Evolutionary conservation across 23 tunicate genomes (phyloP).

Genomic region (Trididemnum miniatum): DNA sequence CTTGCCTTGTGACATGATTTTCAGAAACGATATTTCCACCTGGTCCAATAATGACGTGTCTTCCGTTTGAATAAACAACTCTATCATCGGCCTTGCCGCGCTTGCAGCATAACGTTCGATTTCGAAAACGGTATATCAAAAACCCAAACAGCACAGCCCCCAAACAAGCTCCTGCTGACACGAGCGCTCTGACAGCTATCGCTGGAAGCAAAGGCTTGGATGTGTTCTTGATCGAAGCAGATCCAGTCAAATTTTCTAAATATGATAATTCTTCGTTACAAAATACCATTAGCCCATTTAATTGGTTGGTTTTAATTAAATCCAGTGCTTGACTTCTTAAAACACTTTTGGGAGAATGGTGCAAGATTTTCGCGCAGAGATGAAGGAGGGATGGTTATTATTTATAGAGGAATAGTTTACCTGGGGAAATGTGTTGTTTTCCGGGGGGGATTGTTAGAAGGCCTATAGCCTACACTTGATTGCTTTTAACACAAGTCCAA

Average conservation of each 20-base stretch:
- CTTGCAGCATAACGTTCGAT: neutral
- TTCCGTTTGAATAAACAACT: neutral
- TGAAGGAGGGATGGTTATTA: too few relatives aligned
- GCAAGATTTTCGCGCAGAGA: too few relatives aligned
- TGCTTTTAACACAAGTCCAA: too few relatives aligned
- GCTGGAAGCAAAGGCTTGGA: neutral
- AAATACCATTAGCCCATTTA: too few relatives aligned
- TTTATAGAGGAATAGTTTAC: too few relatives aligned
- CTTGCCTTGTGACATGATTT: neutral
- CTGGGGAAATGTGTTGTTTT: too few relatives aligned
- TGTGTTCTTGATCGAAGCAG: conserved; percentile 2
- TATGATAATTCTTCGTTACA: too few relatives aligned
- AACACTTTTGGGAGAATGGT: too few relatives aligned
- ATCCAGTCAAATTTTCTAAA: conserved; percentile 1
- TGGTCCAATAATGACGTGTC: neutral
- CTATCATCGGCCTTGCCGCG: neutral
- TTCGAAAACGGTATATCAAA: neutral
- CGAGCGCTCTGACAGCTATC: neutral
- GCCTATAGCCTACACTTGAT: too few relatives aligned
- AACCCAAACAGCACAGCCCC: neutral
- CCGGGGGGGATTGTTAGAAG: too few relatives aligned
- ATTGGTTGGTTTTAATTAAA: too few relatives aligned
- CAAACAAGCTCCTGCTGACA: neutral
- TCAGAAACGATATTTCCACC: neutral
- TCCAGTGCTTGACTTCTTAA: too few relatives aligned